Evolutionary conservation across 1,140 invertebrate genomes (phyloP).

Genomic region (Periplaneta americana): DNA sequence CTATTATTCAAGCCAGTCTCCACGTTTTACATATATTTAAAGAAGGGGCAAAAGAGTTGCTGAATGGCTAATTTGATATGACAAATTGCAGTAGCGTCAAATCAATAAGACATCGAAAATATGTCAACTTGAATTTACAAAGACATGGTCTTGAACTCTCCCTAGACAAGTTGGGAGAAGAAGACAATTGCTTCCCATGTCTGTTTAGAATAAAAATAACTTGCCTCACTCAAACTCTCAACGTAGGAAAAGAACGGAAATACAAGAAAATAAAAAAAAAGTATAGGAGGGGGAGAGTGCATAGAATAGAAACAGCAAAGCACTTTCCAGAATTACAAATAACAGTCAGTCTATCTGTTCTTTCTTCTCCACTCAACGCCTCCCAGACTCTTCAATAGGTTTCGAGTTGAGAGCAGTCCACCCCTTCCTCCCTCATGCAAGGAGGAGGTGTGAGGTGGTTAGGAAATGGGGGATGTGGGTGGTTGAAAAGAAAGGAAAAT

Average conservation of each 20-base stretch:
- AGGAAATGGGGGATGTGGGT: neutral
- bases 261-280: neutral
- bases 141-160: neutral
- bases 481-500: neutral
- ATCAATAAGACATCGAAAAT: neutral
- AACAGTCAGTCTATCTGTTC: constrained; percentile 3
- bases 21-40: no score
- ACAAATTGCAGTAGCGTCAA: neutral
- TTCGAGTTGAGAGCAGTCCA: neutral
- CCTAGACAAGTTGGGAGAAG: neutral
- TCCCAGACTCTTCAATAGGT: neutral
- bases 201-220: neutral
- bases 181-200: neutral
- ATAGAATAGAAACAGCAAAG: neutral
- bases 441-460: neutral
- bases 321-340: constrained; percentile 10
- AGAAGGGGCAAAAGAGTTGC: neutral
- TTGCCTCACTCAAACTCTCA: neutral
- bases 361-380: constrained; percentile 1
- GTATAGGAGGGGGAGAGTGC: neutral
- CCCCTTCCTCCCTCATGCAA: neutral
- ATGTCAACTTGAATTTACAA: neutral
- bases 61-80: neutral
- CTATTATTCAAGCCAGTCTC: no score
- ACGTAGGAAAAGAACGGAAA: neutral